A percentile compares a stretch with the other conserved stretches of the same genome.
Conservation (phyloP, 2,113 vertebrate species). For the Epinephelus lanceolatus region DNA sequence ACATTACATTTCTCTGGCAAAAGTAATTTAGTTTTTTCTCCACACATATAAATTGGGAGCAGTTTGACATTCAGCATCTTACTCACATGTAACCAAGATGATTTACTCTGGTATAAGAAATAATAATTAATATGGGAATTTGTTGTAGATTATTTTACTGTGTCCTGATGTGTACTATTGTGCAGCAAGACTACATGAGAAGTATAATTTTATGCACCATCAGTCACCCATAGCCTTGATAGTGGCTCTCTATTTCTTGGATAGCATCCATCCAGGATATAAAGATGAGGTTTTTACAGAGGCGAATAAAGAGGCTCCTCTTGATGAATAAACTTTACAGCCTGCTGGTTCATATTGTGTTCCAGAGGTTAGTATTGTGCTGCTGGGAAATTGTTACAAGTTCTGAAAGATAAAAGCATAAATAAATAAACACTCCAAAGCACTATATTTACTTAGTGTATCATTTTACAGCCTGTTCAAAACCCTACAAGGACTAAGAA, state of each 20-base stretch:
- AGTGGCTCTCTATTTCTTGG: conserved; percentile 23
- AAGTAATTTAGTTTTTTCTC: neutral
- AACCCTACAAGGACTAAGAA: neutral
- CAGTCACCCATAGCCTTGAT: conserved; percentile 12
- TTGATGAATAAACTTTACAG: conserved; percentile 43
- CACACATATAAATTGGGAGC: neutral
- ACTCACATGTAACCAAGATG: neutral
- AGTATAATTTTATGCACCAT: conserved; percentile 24
- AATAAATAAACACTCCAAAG: neutral
- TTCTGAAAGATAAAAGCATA: neutral
- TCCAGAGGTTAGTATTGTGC: neutral
- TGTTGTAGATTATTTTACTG: neutral
- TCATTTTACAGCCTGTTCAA: neutral
- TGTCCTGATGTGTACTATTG: neutral
- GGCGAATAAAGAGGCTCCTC: conserved; percentile 24
- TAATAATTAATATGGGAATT: neutral
- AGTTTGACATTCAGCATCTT: neutral
- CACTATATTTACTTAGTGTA: neutral
- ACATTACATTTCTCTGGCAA: neutral
- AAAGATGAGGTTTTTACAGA: conserved; percentile 2
- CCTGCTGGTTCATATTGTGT: conserved; percentile 15
- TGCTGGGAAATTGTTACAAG: neutral
- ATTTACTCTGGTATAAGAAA: neutral
- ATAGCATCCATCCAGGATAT: conserved; percentile 16
- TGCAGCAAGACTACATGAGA: conserved; percentile 10